Conservation (phyloP, 2,888 invertebrate genomes). For the Mamestra brassicae region DNA sequence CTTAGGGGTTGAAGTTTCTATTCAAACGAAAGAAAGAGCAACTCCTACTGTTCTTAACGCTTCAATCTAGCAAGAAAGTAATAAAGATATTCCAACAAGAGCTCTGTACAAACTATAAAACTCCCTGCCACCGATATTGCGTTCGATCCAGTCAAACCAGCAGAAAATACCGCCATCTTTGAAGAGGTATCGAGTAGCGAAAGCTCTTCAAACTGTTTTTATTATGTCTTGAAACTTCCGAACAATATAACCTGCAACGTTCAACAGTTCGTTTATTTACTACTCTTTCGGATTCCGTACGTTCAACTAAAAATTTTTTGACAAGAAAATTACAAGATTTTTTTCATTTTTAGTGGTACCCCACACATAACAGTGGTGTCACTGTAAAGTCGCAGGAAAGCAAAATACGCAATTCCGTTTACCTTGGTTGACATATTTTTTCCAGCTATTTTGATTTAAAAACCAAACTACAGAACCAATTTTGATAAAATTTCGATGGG, state of each 20-base stretch:
- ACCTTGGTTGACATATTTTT: too few species aligned
- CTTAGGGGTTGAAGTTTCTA: neutral
- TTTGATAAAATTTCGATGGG: too few species aligned
- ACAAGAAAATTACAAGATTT: too few species aligned
- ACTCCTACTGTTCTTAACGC: neutral
- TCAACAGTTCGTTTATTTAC: neutral
- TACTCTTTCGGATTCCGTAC: neutral
- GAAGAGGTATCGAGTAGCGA: slow-evolving; percentile 14
- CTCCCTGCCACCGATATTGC: slow-evolving; percentile 11
- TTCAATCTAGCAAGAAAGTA: neutral
- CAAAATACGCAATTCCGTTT: too few species aligned
- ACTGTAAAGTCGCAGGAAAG: too few species aligned
- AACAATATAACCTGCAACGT: neutral
- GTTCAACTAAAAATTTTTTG: too few species aligned
- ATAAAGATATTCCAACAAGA: slow-evolving; percentile 24
- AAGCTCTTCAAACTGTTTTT: slow-evolving; percentile 4
- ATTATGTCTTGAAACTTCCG: slow-evolving; percentile 32
- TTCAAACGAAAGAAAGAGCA: neutral
- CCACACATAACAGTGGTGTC: too few species aligned
- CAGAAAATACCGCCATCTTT: slow-evolving; percentile 10
- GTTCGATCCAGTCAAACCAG: slow-evolving; percentile 1
- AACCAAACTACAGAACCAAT: too few species aligned
- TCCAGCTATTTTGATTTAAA: too few species aligned
- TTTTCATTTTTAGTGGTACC: too few species aligned
- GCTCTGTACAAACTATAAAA: neutral